A percentile compares a stretch with the other conserved stretches of the same genome.
Conservation (phyloP, 1,140 invertebrate genomes). For the Stenopsyche tienmushanensis region DNA sequence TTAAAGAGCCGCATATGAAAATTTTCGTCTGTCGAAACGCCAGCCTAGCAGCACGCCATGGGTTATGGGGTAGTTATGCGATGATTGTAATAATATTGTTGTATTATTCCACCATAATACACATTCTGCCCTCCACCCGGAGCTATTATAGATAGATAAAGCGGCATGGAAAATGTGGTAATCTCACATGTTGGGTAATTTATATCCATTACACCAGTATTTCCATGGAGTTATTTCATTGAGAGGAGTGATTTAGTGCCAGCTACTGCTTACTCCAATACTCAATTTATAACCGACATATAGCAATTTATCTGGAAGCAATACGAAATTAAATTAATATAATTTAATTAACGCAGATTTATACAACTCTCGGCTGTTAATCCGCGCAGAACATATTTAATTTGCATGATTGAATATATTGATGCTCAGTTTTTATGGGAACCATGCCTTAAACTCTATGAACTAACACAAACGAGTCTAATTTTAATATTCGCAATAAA, state of each 20-base stretch:
- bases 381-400: too few species aligned
- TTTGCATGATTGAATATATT: too few species aligned
- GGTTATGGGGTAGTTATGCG: background rate
- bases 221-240: slow-evolving; percentile 20
- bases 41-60: background rate
- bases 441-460: too few species aligned
- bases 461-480: too few species aligned
- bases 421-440: too few species aligned
- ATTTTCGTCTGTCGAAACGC: background rate
- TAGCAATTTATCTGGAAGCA: background rate
- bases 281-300: slow-evolving; percentile 13
- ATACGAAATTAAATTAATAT: slow-evolving; percentile 7
- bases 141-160: background rate
- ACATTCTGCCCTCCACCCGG: too few species aligned
- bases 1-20: too few species aligned
- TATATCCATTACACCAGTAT: slow-evolving; percentile 10
- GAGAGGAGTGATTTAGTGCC: slow-evolving; percentile 15
- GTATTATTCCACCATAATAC: too few species aligned
- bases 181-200: slow-evolving; percentile 5
- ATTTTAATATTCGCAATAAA: too few species aligned
- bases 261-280: background rate
- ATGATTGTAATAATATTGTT: too few species aligned
- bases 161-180: background rate
- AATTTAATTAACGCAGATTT: background rate
- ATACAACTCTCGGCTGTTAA: too few species aligned